Conservation (phyloP, 2,888 invertebrate genomes). For the Sturmia bella region DNA sequence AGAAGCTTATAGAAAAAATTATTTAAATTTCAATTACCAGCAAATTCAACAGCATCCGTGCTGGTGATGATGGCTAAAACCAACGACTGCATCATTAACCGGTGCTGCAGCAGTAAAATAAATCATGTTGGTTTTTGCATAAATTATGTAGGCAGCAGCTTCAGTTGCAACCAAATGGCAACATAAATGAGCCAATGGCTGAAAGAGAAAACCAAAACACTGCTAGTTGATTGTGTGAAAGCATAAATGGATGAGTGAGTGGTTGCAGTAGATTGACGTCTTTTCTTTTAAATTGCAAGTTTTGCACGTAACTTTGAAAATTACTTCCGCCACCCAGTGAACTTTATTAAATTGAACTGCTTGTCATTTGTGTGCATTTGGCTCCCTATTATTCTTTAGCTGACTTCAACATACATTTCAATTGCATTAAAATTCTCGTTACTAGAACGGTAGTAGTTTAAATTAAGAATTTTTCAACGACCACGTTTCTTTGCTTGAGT, state of each 20-base stretch:
- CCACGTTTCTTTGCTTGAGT: too few species aligned
- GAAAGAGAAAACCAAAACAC: slow-evolving; percentile 2
- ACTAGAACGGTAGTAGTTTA: slow-evolving; percentile 2
- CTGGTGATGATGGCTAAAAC: too few species aligned
- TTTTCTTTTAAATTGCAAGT: not conserved
- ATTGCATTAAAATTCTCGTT: slow-evolving; percentile 23
- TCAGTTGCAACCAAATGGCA: slow-evolving; percentile 24
- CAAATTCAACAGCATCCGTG: not conserved
- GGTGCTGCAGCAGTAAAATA: not conserved
- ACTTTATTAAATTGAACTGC: slow-evolving; percentile 55
- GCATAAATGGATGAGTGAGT: slow-evolving; percentile 20
- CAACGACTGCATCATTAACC: slow-evolving; percentile 22
- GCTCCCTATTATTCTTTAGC: not conserved
- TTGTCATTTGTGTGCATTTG: slow-evolving; percentile 31
- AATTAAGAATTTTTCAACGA: not conserved
- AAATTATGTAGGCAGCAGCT: slow-evolving; percentile 38
- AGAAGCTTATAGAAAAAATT: not conserved
- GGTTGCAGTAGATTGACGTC: slow-evolving; percentile 19
- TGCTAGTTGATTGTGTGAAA: not conserved
- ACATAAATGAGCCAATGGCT: slow-evolving; percentile 21
- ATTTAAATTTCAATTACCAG: slow-evolving; percentile 19
- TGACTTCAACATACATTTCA: slow-evolving; percentile 45
- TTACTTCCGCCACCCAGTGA: slow-evolving; percentile 60
- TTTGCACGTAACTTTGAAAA: slow-evolving; percentile 55
- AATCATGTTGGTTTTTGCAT: slow-evolving; percentile 35